Base-by-base conservation (phyloP, 2,888 invertebrate species). In the Hydroisotoma schaefferi region DNA sequence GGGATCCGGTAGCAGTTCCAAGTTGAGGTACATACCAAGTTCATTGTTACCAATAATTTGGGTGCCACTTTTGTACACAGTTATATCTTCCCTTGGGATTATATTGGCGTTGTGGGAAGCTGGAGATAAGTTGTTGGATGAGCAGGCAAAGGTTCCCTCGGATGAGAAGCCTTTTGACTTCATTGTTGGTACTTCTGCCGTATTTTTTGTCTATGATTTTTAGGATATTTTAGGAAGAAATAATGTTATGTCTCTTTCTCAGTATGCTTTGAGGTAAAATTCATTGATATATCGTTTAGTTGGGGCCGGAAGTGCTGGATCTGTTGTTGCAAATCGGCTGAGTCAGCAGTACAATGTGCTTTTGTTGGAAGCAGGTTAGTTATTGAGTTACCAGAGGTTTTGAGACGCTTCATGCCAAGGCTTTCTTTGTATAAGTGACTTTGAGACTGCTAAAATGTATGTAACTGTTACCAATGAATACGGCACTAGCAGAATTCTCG, bases 281-380 rank as follows among this genome's bases (percentile, higher is more conserved):
- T n/a, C n/a, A n/a, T n/a, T n/a, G n/a, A n/a, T n/a, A n/a, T 52
- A n/a, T n/a, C n/a, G n/a, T n/a, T n/a, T n/a, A 52, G 52, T 52
- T 37, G 52, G 52, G 22, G 52, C 52, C 10, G 52, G 52, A n/a
- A 37, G 37, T 37, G 52, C 52, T 12, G 52, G 52, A 12, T 22
- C 37, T 10, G 37, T 52, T 2, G 52, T 52, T 12, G 52, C 52
- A 6, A 37, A 52, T 22, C 5, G 52, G 20, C 22, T 52, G 12
- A 37, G 37, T 27, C 18, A 29, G 23, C 3, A 5, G 3, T 52
- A 52, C 28, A 22, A 3, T n/a, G 52, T 52, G 12, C 38, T 52
- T 6, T n/a, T 52, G 3, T n/a, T 52, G 5, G 52, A 52, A 52
- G 52, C 52, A n/a, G 52, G 52, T 52, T 37, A 52, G n/a, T 28